Percentiles rank a stretch among this genome's conserved stretches.
Conservation (phyloP, 2,797 vertebrate genomes). For the Cirrhinus mrigala region DNA sequence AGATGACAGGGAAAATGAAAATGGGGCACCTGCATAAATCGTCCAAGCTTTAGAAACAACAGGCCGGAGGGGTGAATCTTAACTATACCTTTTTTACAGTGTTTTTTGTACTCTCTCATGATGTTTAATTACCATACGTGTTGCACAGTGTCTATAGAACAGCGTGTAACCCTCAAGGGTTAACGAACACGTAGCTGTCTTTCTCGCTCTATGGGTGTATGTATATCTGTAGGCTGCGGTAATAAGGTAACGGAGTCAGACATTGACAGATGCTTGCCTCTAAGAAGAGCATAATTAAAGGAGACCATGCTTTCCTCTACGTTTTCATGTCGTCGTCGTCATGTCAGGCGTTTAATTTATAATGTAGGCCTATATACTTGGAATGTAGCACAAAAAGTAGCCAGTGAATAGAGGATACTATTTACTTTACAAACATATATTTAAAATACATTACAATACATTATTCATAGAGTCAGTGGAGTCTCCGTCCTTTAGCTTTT, state of each 20-base stretch:
- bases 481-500: conserved; percentile 72
- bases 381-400: conserved; percentile 21
- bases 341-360: conserved; percentile 31
- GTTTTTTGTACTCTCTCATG: conserved; percentile 68
- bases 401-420: conserved; percentile 14
- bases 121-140: conserved; percentile 77
- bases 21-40: conserved; percentile 53
- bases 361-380: conserved; percentile 24
- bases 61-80: conserved; percentile 60
- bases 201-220: conserved; percentile 75
- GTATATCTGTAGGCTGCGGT: conserved; percentile 81
- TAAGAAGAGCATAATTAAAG: conserved; percentile 81
- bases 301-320: conserved; percentile 70
- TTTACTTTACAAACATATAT: conserved; percentile 63
- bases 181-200: conserved; percentile 75
- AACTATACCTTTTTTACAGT: not conserved
- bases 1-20: conserved; percentile 50
- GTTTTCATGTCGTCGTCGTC: conserved; percentile 56
- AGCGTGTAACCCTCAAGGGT: conserved; percentile 72
- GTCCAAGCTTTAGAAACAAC: conserved; percentile 61
- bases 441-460: conserved; percentile 84
- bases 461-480: conserved; percentile 80
- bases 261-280: conserved; percentile 82
- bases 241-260: conserved; percentile 82
- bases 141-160: conserved; percentile 72